Percentiles rank a stretch among this genome's conserved stretches.
Conservation (phyloP, 2,113 vertebrate genomes). For the Pimephales promelas region DNA sequence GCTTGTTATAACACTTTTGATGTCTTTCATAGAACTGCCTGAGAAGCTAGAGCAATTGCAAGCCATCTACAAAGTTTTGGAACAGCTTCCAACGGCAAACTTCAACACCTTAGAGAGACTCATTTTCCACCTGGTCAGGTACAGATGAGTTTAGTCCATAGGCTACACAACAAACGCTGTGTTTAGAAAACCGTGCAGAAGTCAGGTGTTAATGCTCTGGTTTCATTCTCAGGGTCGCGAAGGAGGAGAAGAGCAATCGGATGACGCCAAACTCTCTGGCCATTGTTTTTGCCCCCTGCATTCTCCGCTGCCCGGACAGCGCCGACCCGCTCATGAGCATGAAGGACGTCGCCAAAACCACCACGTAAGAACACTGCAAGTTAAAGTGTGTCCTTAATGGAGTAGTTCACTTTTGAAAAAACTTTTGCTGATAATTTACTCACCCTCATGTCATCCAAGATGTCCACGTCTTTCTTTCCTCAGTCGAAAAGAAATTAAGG, state of each 20-base stretch:
- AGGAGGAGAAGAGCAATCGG: constrained; percentile 90
- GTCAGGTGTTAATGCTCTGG: neutral
- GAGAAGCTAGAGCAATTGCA: constrained; percentile 91
- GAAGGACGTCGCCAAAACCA: constrained; percentile 96
- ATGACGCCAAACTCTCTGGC: constrained; percentile 94
- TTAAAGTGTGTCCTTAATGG: neutral
- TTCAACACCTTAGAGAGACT: constrained; percentile 90
- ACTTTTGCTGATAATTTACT: too few species aligned
- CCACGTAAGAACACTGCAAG: constrained; percentile 79
- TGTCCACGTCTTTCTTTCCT: too few species aligned
- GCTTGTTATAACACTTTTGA: neutral
- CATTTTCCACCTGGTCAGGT: constrained; percentile 96
- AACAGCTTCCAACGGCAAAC: constrained; percentile 87
- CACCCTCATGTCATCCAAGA: too few species aligned
- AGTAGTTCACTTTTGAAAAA: too few species aligned
- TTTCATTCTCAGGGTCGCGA: constrained; percentile 82
- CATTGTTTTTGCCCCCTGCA: constrained; percentile 94
- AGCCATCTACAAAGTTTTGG: constrained; percentile 86
- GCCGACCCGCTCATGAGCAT: constrained; percentile 93
- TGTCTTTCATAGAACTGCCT: constrained; percentile 81
- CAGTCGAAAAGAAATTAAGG: too few species aligned
- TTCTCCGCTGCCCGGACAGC: constrained; percentile 90
- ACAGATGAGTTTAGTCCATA: neutral
- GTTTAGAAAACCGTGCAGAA: neutral
- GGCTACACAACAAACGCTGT: neutral